Base-by-base conservation (phyloP, 2,113 vertebrate genomes). In the Marmota monax region DNA sequence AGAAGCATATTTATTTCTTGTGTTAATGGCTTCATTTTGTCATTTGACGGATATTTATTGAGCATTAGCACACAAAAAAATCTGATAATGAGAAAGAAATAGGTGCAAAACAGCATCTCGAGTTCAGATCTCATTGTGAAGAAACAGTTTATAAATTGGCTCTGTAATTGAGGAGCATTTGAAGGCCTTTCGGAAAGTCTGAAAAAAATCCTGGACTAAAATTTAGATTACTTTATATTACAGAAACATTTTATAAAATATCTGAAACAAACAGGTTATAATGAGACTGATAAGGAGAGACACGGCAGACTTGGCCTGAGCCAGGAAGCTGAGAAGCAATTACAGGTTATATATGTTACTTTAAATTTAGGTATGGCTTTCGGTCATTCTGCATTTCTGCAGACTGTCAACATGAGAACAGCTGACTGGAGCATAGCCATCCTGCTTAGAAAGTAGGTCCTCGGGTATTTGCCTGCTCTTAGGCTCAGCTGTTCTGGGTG, bases 81-180 rank as follows among this genome's bases (percentile, higher is more conserved):
- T 20, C 12, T 88, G 85, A 78, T 79, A 76, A 90, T 88, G 73
- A 88, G 73, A 92, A 88, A 90, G 58, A 88, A 29, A 5, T 20
- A 84, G 83, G 91, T 97, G 74, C 70, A 84, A 84, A 94, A 65
- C 10, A 45, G 45, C 48, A 22, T 84, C 70, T 89, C 11, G 85
- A 74, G n/a, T 91, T 95, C 23, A 82, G 53, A 32, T 78, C 56
- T 70, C 45, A 34, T 32, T 79, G 45, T 74, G 85, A 80, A 48
- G n/a, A 82, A 74, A 56, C 5, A 5, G 69, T 37, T 73, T 69
- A 32, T 79, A 42, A 88, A 76, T 56, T 53, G 29, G 27, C 61
- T 85, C 39, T 67, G 7, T 93, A 74, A 34, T 0, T 42, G 56
- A 87, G 45, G 29, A 83, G 1, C 25, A 37, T 77, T 70, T 61